Base-by-base conservation (phyloP, 2,888 invertebrate genomes). In the Nomada ferruginata region DNA sequence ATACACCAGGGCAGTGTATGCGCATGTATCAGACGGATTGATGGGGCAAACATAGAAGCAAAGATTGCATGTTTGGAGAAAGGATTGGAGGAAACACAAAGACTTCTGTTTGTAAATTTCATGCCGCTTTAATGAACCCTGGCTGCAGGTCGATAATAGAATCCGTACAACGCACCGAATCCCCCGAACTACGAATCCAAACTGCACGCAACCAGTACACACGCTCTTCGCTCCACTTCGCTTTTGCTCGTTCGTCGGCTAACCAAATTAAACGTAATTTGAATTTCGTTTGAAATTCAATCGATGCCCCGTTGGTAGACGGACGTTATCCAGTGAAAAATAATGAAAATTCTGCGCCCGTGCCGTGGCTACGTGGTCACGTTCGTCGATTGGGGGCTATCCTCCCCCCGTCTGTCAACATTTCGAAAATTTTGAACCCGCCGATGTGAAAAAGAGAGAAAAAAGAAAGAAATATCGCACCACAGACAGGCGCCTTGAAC, bases 281-380 rank as follows among this genome's bases (percentile, higher is more conserved):
- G 91, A 92, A 92, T 92, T 92, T 92, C 91, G 91, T 91, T 92
- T 92, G 92, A 91, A 92, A 92, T 92, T 92, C 92, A 92, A 92
- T 92, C 92, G 91, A 92, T 84, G 73, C 76, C 44, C 57, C 73
- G 72, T 74, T 50, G 77, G 70, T 68, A 70, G 82, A 72, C 61
- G 69, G 65, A 71, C 72, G 86, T 87, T 85, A 86, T 84, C 80
- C 69, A 77, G 78, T 82, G 83, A 88, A 83, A 87, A 88, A 87
- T 84, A 81, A 87, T 82, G 81, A 87, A 87, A 88, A 88, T 88
- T 87, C 89, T 78, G 42, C 50, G 50, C 66, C 44, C 83, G 79
- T 75, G 55, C 77, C 64, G 64, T n/a, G 42, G 13, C 66, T 29
- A 69, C 60, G 26, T 26, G 60, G 76, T 74, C 80, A 82, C 80